phyloP scores from a whole-genome alignment of 92 coral and sea anemone genomes.

The Palythoa heliodiscus region DNA sequence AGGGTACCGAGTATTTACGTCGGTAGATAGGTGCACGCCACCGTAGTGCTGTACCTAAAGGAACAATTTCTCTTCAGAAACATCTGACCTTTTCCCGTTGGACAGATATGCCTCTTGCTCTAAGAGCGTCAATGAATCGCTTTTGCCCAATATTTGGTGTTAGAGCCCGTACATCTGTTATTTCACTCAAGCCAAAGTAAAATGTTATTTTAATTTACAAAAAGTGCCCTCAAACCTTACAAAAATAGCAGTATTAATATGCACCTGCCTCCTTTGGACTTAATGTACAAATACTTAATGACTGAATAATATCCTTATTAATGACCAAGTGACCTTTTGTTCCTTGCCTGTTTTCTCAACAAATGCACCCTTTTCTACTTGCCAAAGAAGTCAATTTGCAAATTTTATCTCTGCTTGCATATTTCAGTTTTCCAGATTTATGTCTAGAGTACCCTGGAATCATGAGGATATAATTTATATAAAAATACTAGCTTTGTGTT shows the following conservation, averaged over 20 bases:
- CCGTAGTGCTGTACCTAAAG: neutral
- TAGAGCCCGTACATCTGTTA: neutral
- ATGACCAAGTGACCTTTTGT: neutral
- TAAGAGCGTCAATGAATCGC: constrained; percentile 7
- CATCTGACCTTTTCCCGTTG: neutral
- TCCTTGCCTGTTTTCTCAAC: neutral
- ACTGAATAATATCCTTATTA: neutral
- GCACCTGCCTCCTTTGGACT: too few relatives aligned
- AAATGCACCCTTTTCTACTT: neutral
- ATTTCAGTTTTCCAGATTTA: neutral
- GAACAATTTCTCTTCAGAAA: neutral
- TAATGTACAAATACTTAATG: neutral
- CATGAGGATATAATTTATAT: neutral
- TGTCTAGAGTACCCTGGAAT: neutral
- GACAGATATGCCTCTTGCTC: constrained; percentile 2
- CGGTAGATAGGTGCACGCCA: neutral
- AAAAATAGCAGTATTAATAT: too few relatives aligned
- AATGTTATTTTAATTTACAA: too few relatives aligned
- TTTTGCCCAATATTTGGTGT: constrained; percentile 23
- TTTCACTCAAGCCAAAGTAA: too few relatives aligned
- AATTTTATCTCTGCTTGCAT: neutral
- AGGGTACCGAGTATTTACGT: constrained; percentile 1
- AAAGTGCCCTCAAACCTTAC: too few relatives aligned
- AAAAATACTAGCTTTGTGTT: neutral
- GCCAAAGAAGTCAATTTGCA: constrained; percentile 1